A percentile compares a stretch with the other conserved stretches of the same genome.
Evolutionary conservation across 64 coral and sea anemone species (phyloP).

Genomic region (Platygyra sinensis): DNA sequence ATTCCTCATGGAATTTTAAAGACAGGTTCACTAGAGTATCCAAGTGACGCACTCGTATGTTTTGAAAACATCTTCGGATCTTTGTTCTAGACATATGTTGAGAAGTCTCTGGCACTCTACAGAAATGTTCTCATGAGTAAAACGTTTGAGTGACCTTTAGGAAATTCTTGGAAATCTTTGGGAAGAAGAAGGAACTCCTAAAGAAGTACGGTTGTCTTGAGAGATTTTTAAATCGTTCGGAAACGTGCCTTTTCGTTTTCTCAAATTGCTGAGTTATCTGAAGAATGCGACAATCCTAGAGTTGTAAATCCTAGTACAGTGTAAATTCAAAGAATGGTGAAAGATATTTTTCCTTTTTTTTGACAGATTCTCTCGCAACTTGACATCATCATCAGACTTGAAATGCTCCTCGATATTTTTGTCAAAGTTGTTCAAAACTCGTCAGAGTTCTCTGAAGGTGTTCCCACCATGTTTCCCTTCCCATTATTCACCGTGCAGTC

Average conservation of each 20-base stretch:
- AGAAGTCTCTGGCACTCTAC: too few species aligned
- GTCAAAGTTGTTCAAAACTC: conserved; percentile 86
- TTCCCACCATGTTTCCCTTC: conserved; percentile 88
- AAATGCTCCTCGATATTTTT: conserved; percentile 92
- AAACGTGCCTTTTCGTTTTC: too few species aligned
- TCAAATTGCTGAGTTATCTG: too few species aligned
- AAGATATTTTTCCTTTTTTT: conserved; percentile 8
- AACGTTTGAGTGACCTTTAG: background rate
- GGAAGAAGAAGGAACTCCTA: background rate
- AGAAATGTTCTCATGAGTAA: too few species aligned
- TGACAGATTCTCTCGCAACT: conserved; percentile 87
- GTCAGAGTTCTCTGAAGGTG: conserved; percentile 66
- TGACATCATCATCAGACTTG: conserved; percentile 83
- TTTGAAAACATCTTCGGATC: too few species aligned
- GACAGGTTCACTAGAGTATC: too few species aligned
- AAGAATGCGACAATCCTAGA: too few species aligned
- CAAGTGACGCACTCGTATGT: too few species aligned
- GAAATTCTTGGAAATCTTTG: background rate
- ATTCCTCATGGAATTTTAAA: too few species aligned
- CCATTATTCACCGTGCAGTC: conserved; percentile 50
- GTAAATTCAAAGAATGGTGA: background rate
- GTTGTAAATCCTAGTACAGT: background rate
- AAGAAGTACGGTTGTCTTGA: background rate
- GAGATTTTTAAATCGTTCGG: too few species aligned
- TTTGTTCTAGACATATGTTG: too few species aligned